Evolutionary conservation across 2,797 vertebrate species (phyloP), one percentile per base, ranked within the genome.

Genomic region (Malurus leucopterus): DNA sequence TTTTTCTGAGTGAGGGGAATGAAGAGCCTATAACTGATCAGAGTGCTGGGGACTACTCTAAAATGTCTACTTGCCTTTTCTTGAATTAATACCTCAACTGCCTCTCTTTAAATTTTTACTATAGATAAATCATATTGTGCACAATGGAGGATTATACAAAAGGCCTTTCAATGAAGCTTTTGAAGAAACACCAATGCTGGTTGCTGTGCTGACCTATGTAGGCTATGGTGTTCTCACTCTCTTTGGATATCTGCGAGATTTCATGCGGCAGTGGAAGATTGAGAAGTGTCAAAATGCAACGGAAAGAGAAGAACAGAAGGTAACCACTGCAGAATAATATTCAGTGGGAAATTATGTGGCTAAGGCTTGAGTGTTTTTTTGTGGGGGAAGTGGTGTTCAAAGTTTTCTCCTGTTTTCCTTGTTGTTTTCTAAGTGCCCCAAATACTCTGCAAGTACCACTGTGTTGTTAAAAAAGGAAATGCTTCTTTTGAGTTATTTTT

Each of bases 171-270:
- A 96, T 69, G 98, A 99, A 95, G 98, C 97, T 11, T 99, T 98
- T 88, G 99, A 99, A 94, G 98, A 99, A 97, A 99, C 99, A 0
- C 99, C 99, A 1, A 98, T 99, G 80, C 96, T 99, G 90, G 98
- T 99, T 90, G 99, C 99, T 6, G 99, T 99, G 90, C 97, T 99
- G 93, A 99, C 99, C 20, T 99, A 99, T 8, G 98, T 99, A 96
- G 98, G 99, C 32, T 99, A 99, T 3, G 98, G 99, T 65, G 99
- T 99, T 77, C 99, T 99, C 89, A 99, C 99, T 59, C 96, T 99
- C 90, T 99, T 99, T 51, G 99, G 99, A n/a, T 99, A 99, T 95
- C 98, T 99, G 95, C 96, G 99, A 72, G 99, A 99, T 96, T 99
- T 99, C 96, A 96, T 99, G 79, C 97, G 99, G 67, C 96, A 98